phyloP scores from a whole-genome alignment of 1,140 invertebrate genomes.

The Daktulosphaira vitifoliae region DNA sequence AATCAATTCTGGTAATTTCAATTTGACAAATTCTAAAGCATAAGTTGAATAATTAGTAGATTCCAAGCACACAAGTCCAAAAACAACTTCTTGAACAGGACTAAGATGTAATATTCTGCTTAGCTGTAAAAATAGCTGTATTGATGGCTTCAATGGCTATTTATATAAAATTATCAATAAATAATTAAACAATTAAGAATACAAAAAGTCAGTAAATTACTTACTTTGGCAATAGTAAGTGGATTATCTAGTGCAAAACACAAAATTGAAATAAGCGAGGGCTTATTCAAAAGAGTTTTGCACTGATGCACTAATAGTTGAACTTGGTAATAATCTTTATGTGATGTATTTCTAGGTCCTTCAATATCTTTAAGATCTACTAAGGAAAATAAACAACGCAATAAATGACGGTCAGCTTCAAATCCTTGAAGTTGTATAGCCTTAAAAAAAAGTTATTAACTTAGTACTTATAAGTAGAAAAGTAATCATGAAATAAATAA shows the following conservation, averaged over 20 bases:
- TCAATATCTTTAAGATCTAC: slow-evolving; percentile 52
- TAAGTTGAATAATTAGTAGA: slow-evolving; percentile 46
- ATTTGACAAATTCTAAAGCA: slow-evolving; percentile 66
- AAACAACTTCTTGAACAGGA: slow-evolving; percentile 80
- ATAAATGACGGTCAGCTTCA: slow-evolving; percentile 77
- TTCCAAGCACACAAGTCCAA: slow-evolving; percentile 72
- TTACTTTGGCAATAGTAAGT: slow-evolving; percentile 51
- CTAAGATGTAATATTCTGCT: slow-evolving; percentile 74
- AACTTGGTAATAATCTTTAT: slow-evolving; percentile 53
- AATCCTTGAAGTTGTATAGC: slow-evolving; percentile 54
- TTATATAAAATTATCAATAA: slow-evolving; percentile 42
- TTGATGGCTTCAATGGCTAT: slow-evolving; percentile 61
- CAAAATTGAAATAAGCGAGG: slow-evolving; percentile 62
- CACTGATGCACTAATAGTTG: slow-evolving; percentile 67
- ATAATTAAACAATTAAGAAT: slow-evolving; percentile 39
- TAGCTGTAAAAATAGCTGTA: slow-evolving; percentile 68
- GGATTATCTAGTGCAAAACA: slow-evolving; percentile 71
- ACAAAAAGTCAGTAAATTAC: slow-evolving; percentile 34
- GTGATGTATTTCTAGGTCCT: slow-evolving; percentile 42
- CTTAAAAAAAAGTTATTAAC: too few relatives aligned
- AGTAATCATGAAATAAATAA: too few relatives aligned
- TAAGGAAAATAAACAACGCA: slow-evolving; percentile 73
- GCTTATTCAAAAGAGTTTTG: slow-evolving; percentile 59
- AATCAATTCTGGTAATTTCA: slow-evolving; percentile 73
- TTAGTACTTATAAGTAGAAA: too few relatives aligned